Base-by-base conservation (phyloP, 2,888 invertebrate genomes). In the Chorisops tibialis region DNA sequence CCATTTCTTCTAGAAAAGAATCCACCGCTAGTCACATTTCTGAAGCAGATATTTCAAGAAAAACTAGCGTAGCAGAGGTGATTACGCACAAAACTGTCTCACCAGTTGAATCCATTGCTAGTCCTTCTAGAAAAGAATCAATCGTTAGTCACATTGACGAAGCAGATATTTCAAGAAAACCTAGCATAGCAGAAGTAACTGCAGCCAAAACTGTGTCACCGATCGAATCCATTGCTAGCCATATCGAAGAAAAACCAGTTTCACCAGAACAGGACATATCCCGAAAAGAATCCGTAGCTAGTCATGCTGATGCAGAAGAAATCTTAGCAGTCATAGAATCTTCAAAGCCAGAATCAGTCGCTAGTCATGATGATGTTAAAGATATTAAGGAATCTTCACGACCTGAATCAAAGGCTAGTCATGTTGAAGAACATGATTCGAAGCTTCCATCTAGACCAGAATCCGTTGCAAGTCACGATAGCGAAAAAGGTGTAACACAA, bases 1-100 rank as follows among this genome's bases (percentile, higher is more conserved):
- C 50, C 7, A 66, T 56, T 0, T 64, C 24, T 11, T 61, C 65
- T 0, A 56, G 63, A 5, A 62, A 56, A 11, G 39, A 7, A 24
- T 68, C 62, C 3, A 37, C 16, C 2, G 48, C 50, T 0, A 62
- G 51, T 12, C 43, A 43, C 43, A 16, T 16, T 43, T n/a, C n/a
- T 9, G 43, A 43, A 66, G 41, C 12, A 24, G n/a, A 43, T 2
- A 14, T 24, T 4, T 66, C 68, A 1, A 65, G 64, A 11, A 75
- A 75, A 48, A 75, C 75, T 60, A 77, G 76, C 11, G 76, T 76
- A 63, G 74, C 74, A 2, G 75, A 39, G 14, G n/a, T n/a, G n/a
- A n/a, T n/a, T n/a, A n/a, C n/a, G n/a, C 43, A 60, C 18, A 56
- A 35, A 9, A 38, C 49, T 45, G 12, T 51, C 59, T 9, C 52